These are phyloP conservation scores for Micropterix aruncella DNA, from an alignment of 2,888 invertebrate species.

Conservation along the genomic window DNA sequence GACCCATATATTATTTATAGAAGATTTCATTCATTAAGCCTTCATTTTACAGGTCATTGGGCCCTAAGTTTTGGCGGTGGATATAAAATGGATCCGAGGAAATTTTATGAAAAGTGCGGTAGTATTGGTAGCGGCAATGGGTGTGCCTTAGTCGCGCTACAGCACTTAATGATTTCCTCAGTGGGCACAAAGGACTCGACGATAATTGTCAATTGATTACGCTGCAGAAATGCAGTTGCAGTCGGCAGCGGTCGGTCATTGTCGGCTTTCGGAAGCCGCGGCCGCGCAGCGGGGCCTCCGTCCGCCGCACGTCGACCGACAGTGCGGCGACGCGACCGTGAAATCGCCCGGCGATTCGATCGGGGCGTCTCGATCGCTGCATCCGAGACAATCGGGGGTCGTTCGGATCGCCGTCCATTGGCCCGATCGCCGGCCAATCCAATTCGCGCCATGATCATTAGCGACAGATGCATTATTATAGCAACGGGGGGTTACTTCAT, in stretches of 20 bases:
- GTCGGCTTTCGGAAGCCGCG: background rate
- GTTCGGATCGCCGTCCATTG: background rate
- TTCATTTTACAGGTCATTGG: no score
- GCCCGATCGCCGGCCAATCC: background rate
- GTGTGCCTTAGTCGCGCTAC: no score
- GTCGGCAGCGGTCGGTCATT: background rate
- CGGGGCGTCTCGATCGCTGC: background rate
- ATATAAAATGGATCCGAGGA: no score
- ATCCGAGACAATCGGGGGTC: background rate
- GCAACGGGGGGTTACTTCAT: no score
- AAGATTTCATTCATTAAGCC: no score
- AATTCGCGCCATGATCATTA: background rate
- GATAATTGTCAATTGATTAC: background rate
- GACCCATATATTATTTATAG: no score
- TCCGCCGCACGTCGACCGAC: no score
- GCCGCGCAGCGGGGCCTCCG: background rate
- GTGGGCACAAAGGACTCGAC: background rate
- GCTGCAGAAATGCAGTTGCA: background rate
- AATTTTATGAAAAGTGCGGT: no score
- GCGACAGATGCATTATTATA: background rate
- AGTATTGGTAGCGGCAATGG: no score
- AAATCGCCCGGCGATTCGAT: background rate
- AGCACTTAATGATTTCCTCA: no score
- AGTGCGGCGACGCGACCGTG: background rate
- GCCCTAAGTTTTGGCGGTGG: no score